Evolutionary conservation across 2,888 invertebrate genomes (phyloP).

Genomic region (Litoditis marina): DNA sequence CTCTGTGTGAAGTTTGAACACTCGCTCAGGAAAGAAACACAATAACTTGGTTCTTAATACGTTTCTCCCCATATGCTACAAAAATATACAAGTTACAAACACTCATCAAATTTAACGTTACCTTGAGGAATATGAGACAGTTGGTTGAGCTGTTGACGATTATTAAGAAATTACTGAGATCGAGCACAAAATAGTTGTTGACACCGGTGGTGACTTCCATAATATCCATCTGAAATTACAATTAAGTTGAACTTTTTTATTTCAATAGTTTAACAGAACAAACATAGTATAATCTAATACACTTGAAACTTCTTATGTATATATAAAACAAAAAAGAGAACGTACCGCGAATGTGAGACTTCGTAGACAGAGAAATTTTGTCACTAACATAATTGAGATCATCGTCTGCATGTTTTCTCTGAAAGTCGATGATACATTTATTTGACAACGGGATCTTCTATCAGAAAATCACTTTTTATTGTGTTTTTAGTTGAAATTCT

Average conservation of each 20-base stretch:
- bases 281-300: too few relatives aligned
- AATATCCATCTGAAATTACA: constrained; percentile 49
- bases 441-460: too few relatives aligned
- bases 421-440: constrained; percentile 3
- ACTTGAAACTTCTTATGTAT: too few relatives aligned
- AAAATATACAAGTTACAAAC: too few relatives aligned
- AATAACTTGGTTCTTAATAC: too few relatives aligned
- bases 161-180: constrained; percentile 51
- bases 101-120: neutral
- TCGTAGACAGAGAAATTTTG: constrained; percentile 51
- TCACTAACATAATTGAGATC: constrained; percentile 52
- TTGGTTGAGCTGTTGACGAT: constrained; percentile 58
- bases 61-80: too few relatives aligned
- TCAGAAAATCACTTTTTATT: too few relatives aligned
- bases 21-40: too few relatives aligned
- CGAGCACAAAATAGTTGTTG: constrained; percentile 32
- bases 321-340: neutral
- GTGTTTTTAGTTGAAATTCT: too few relatives aligned
- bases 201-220: constrained; percentile 46
- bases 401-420: constrained; percentile 54
- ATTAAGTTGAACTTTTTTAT: constrained; percentile 9
- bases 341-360: constrained; percentile 49
- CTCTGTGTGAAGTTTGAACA: too few relatives aligned
- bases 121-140: constrained; percentile 53
- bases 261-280: neutral